These are phyloP conservation scores for Trematocara nigrifrons DNA, from an alignment of 2,113 vertebrate genomes.

Conservation along the genomic window DNA sequence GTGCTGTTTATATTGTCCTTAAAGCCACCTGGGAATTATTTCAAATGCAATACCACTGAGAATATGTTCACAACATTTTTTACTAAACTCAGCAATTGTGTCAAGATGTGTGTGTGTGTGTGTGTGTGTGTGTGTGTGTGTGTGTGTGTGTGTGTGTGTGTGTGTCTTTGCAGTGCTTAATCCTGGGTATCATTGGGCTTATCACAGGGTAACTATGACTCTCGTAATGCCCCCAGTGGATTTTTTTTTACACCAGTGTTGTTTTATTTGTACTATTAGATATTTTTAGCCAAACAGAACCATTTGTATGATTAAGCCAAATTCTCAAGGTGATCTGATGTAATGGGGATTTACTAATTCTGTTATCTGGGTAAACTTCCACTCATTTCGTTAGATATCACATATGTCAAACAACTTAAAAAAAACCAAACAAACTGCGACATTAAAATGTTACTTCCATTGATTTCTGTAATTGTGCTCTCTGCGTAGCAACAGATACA, in stretches of 20 bases:
- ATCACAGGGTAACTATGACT: not conserved
- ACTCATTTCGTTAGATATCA: not conserved
- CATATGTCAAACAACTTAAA: accelerated
- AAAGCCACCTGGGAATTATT: not conserved
- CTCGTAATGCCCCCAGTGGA: not conserved
- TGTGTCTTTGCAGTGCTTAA: not conserved
- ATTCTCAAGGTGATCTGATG: not conserved
- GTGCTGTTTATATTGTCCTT: not conserved
- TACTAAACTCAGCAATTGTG: not conserved
- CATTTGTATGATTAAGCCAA: not conserved
- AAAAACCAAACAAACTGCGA: accelerated
- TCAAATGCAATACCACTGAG: not conserved
- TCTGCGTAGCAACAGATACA: not conserved
- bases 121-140: not conserved
- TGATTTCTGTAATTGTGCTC: not conserved
- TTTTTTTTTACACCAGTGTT: not conserved
- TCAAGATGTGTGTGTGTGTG: not conserved
- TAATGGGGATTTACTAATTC: not conserved
- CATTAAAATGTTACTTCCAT: not conserved
- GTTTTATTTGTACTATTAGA: not conserved
- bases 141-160: not conserved
- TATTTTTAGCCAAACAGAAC: not conserved
- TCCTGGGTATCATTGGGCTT: not conserved
- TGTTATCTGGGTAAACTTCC: not conserved
- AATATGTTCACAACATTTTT: not conserved